Evolutionary conservation across 2,113 vertebrate species (phyloP).

Genomic region (Haliaeetus leucogaster): DNA sequence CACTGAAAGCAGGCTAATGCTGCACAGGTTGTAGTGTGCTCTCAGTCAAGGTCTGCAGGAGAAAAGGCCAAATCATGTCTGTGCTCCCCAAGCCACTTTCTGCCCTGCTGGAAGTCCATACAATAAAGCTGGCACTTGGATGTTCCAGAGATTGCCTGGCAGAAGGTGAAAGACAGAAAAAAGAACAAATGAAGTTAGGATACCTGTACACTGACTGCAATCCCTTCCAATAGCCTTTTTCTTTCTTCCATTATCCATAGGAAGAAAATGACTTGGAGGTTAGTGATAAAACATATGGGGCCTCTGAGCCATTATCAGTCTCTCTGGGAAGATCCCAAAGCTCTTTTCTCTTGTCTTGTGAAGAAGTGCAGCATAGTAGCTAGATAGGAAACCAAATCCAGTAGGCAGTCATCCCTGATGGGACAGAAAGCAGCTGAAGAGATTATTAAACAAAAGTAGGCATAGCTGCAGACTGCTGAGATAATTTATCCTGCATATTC

Average conservation of each 20-base stretch:
- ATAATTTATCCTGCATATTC: background rate
- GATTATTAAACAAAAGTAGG: background rate
- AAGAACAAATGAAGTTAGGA: background rate
- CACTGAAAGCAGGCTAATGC: background rate
- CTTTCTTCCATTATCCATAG: background rate
- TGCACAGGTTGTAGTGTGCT: fast-evolving
- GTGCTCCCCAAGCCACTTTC: background rate
- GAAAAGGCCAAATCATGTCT: background rate
- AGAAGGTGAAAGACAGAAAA: background rate
- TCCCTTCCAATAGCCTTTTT: background rate
- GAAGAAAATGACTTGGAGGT: background rate
- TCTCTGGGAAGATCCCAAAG: background rate
- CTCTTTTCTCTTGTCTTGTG: background rate
- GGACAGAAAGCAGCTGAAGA: background rate
- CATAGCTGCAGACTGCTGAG: background rate
- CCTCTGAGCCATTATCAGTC: background rate
- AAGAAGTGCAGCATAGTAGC: background rate
- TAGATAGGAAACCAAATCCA: background rate
- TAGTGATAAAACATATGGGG: background rate
- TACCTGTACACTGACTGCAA: background rate
- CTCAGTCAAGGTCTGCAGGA: background rate
- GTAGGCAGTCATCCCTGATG: background rate
- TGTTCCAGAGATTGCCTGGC: background rate
- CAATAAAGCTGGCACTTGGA: background rate
- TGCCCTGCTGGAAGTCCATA: background rate